Percentiles rank a stretch among this genome's conserved stretches.
Evolutionary conservation across 2,888 invertebrate species (phyloP).

Genomic region (Nephrotoma flavescens): DNA sequence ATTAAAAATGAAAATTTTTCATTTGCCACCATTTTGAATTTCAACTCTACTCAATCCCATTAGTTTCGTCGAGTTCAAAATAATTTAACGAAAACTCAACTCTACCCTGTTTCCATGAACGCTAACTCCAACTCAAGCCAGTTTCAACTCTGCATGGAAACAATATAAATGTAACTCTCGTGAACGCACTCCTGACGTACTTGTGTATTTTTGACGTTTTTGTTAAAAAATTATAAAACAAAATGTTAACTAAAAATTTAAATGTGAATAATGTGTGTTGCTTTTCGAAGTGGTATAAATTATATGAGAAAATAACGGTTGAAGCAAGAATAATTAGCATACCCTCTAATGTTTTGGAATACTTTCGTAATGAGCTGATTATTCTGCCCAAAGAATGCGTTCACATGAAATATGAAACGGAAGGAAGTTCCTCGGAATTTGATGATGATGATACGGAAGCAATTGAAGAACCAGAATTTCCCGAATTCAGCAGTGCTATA

Average conservation of each 20-base stretch:
- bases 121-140: no score
- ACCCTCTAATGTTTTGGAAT: slow-evolving; percentile 11
- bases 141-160: no score
- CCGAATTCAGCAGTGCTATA: slow-evolving; percentile 12
- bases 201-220: neutral
- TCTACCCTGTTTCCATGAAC: no score
- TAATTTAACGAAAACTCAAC: no score
- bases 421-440: slow-evolving; percentile 7
- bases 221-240: neutral
- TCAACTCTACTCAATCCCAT: no score
- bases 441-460: slow-evolving; percentile 10
- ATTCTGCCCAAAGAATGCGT: slow-evolving; percentile 15
- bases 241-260: neutral
- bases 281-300: slow-evolving; percentile 12
- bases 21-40: no score
- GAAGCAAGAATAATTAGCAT: slow-evolving; percentile 10
- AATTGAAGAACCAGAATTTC: slow-evolving; percentile 13
- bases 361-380: slow-evolving; percentile 14
- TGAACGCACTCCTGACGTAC: no score
- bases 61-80: no score
- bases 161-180: no score
- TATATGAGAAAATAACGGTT: slow-evolving; percentile 13
- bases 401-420: neutral
- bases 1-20: no score
- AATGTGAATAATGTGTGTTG: slow-evolving; percentile 9